phyloP scores from a whole-genome alignment of 2,797 vertebrate genomes.

The Sternarchorhynchus goeldii region DNA sequence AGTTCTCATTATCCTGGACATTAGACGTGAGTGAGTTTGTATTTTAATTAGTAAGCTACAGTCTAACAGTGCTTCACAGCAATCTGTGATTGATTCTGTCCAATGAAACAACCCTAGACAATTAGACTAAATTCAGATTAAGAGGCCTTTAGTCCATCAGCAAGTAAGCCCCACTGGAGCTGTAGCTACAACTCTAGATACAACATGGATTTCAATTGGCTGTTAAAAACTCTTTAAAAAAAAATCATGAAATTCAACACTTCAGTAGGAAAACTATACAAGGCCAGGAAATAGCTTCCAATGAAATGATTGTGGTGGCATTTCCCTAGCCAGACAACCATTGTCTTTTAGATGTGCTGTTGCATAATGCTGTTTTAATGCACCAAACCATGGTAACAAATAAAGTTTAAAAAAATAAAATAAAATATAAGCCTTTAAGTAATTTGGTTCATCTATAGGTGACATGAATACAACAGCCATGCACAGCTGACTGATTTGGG shows the following conservation, averaged over 20 bases:
- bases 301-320: slow-evolving; percentile 35
- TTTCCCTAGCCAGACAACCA: slow-evolving; percentile 38
- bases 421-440: slow-evolving; percentile 3
- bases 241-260: slow-evolving; percentile 1
- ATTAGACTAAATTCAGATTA: not conserved
- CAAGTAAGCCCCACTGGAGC: not conserved
- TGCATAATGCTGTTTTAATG: slow-evolving; percentile 41
- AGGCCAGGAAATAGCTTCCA: slow-evolving; percentile 37
- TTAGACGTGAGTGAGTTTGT: slow-evolving; percentile 11
- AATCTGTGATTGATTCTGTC: slow-evolving; percentile 10
- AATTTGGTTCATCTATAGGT: slow-evolving; percentile 7
- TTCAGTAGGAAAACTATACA: slow-evolving; percentile 23
- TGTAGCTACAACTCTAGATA: too few relatives aligned
- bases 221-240: slow-evolving; percentile 4
- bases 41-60: slow-evolving; percentile 12
- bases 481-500: not conserved
- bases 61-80: slow-evolving; percentile 1
- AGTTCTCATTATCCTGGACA: not conserved
- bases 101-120: slow-evolving; percentile 4
- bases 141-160: not conserved
- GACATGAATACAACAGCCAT: slow-evolving; percentile 10
- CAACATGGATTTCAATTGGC: slow-evolving; percentile 17
- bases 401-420: slow-evolving; percentile 14
- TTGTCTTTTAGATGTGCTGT: slow-evolving; percentile 28
- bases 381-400: slow-evolving; percentile 39